Conservation (phyloP, 2,888 invertebrate genomes). For the Hirtodrosophila confusa region DNA sequence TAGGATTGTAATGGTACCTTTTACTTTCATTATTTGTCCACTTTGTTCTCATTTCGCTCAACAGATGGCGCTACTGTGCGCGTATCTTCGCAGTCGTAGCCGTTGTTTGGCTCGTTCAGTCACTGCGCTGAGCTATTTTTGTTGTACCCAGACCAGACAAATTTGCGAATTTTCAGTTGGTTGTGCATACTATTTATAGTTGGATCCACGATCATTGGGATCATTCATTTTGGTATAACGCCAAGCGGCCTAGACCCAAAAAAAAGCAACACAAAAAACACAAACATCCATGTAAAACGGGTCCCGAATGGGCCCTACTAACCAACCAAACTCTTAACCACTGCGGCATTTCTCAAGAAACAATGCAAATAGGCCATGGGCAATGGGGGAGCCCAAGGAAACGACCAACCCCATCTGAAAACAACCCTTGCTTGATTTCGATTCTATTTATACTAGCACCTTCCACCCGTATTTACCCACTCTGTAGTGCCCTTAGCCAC, state of each 20-base stretch:
- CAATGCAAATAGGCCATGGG: constrained; percentile 21
- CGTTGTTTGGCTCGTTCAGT: too few species aligned
- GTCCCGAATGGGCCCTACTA: not conserved
- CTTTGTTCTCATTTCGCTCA: not conserved
- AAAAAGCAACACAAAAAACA: too few species aligned
- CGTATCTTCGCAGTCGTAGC: too few species aligned
- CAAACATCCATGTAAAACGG: too few species aligned
- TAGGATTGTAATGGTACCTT: not conserved
- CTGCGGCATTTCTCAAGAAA: constrained; percentile 29
- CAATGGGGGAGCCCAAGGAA: not conserved
- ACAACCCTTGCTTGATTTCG: constrained; percentile 45
- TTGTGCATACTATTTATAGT: not conserved
- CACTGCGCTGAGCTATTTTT: too few species aligned
- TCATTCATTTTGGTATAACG: not conserved
- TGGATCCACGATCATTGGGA: not conserved
- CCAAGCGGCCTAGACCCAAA: not conserved
- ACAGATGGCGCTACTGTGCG: constrained; percentile 9
- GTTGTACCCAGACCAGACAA: too few species aligned
- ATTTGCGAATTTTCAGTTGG: too few species aligned
- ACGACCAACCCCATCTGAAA: not conserved
- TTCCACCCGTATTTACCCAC: not conserved
- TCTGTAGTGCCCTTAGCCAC: not conserved
- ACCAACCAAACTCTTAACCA: constrained; percentile 7
- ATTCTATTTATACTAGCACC: constrained; percentile 38
- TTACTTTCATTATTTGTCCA: constrained; percentile 11